Base-by-base conservation (phyloP, 2,113 vertebrate genomes). In the Phocoena phocoena region DNA sequence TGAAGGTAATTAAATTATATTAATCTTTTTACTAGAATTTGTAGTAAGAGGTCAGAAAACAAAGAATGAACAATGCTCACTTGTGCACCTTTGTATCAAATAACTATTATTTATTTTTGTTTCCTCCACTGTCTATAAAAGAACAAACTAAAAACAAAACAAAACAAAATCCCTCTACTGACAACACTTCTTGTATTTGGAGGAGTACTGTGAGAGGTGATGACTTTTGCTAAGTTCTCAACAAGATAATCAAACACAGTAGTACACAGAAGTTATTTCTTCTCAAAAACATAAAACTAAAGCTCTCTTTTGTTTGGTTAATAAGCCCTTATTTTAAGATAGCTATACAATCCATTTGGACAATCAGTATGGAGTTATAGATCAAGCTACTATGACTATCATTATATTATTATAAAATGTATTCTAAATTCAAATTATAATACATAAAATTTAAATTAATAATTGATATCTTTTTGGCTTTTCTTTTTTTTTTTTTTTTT, bases 21-120 rank as follows among this genome's bases (percentile, higher is more conserved):
- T 98, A 97, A 96, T 95, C 71, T 98, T 98, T 98, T 98, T 14
- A 96, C 94, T 97, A 97, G 81, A 97, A 96, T 98, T 98, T 98
- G 94, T 96, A 87, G 82, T 79, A 97, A 90, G 85, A 97, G 71
- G 91, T 97, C 95, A 91, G 92, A 53, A 93, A 97, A 97, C 58
- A 98, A 98, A 98, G 82, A 97, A 94, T 88, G 55, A 38, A 95
- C 98, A 91, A 98, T 96, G 87, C 90, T 94, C 71, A 98, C 87
- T 98, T 98, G 97, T 97, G 95, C 77, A 98, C 84, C 91, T 98
- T 97, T 96, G 2, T 12, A 95, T 3, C 1, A 7, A 77, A 58
- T 77, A 87, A 68, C 55, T 94, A 88, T 8, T 47, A 70, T 70
- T 96, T 88, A 3, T 38, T 85, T 63, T 41, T 95, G 38, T 38